Evolutionary conservation across 23 tunicate genomes (phyloP), one percentile per base, ranked within the genome.

Genomic region (Phallusia fumigata): DNA sequence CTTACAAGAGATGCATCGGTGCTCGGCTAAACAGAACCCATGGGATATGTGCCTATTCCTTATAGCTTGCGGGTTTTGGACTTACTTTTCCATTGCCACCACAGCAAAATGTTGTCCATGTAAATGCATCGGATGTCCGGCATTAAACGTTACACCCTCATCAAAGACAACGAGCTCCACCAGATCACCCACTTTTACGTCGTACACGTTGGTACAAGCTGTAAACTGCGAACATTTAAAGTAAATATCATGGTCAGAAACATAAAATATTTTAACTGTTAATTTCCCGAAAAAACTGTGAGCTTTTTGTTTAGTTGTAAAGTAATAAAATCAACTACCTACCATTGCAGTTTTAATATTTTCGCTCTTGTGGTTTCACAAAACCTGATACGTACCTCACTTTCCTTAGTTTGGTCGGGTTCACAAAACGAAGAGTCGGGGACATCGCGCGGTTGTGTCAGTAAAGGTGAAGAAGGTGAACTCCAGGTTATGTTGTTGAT

Each of bases 111-210:
- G 94, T 34, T 94, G 90, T 6, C 98, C 98, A 64, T 94, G 98
- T 40, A 94, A 78, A 89, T 94, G 98, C 98, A 94, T 94, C 22
- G 98, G 98, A 74, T 94, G 98, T 0, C 98, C 98, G 0, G 98
- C 93, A 49, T 89, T 81, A 65, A 94, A 94, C 0, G 90, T 89
- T 32, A 77, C 32, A 6, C 98, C 98, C 75, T 94, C 98, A 47
- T 94, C 98, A 65, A 85, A 94, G 30, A 94, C 74, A 30, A 94
- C 94, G 65, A 94, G 65, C 79, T 94, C 98, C 65, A 94, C 89
- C 69, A 86, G 69, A 52, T 77, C 79, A 40, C 83, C 84, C 16
- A 79, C 0, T 36, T 79, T 33, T 0, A 94, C 49, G 58, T 89
- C 81, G 49, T 85, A 76, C 77, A 89, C 88, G 80, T 77, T 53